Evolutionary conservation across 2,797 vertebrate species (phyloP), one percentile per base, ranked within the genome.

Genomic region (Thalassophryne amazonica): DNA sequence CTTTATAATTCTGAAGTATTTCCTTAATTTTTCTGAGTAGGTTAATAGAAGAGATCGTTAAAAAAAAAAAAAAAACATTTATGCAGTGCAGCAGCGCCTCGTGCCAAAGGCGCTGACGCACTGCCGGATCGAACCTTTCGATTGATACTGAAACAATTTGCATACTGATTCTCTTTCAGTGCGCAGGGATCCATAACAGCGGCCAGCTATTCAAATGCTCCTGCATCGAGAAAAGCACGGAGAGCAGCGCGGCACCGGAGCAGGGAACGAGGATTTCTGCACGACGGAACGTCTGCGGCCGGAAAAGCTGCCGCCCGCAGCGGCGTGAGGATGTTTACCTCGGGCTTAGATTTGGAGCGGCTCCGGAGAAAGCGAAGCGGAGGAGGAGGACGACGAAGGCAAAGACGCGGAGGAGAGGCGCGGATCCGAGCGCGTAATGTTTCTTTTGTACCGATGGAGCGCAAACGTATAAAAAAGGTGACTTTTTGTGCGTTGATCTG

Each of bases 111-210:
- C 89, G 91, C 94, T 93, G 93, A 95, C 94, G 93, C 92, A 93
- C 90, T 81, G 84, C 75, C 91, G 91, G 94, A 98, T 98, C 95
- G 95, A 98, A 96, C 92, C 93, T 93, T 97, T 98, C 96, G 96
- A 98, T 98, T 95, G 95, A 93, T 93, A 96, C 93, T 89, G 94
- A 94, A 93, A 93, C 93, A 92, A 98, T 98, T 96, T 98, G 96
- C 96, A 97, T 98, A 96, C 92, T 94, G 95, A 96, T 97, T 95
- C 93, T 89, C 92, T 94, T 93, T 92, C 92, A 88, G 91, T 83
- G 82, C 76, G 78, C 89, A 73, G 89, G 88, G 91, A 94, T 94
- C 93, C 92, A 91, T 94, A 95, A 93, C 91, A 85, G 89, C 87
- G 92, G 86, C 66, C 92, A 87, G 93, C 93, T 93, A 94, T 95